Conservation (phyloP, 1,140 invertebrate species). For the Scaptomyza pallida region DNA sequence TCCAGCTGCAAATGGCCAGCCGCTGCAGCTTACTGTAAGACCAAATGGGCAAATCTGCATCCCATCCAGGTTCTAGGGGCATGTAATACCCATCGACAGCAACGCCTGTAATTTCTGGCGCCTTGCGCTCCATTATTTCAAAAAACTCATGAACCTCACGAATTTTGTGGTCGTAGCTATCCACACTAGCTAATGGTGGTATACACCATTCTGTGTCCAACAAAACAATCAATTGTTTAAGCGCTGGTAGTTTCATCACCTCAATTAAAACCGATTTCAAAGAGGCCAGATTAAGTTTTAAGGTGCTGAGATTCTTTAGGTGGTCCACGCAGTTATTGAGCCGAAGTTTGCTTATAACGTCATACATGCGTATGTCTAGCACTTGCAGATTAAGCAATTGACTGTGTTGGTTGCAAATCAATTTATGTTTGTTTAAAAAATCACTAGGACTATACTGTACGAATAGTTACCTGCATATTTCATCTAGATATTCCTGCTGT, state of each 20-base stretch:
- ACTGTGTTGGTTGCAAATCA: conserved; percentile 17
- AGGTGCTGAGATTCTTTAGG: conserved; percentile 53
- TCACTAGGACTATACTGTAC: neutral
- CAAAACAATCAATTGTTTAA: conserved; percentile 60
- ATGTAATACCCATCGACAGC: conserved; percentile 75
- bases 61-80: conserved; percentile 66
- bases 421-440: neutral
- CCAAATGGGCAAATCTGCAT: conserved; percentile 56
- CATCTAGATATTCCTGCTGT: conserved; percentile 66
- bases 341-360: conserved; percentile 61
- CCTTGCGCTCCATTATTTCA: conserved; percentile 66
- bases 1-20: conserved; percentile 72
- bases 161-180: conserved; percentile 69
- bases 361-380: conserved; percentile 69
- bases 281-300: conserved; percentile 71
- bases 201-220: conserved; percentile 69
- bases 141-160: conserved; percentile 72
- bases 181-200: conserved; percentile 47
- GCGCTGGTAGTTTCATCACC: conserved; percentile 60
- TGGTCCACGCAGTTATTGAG: conserved; percentile 54
- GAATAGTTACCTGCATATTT: conserved; percentile 55
- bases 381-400: conserved; percentile 54
- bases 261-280: conserved; percentile 57
- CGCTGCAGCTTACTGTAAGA: conserved; percentile 48
- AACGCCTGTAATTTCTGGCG: conserved; percentile 54